Evolutionary conservation across 2,888 invertebrate species (phyloP).

Genomic region (Dioctria rufipes): DNA sequence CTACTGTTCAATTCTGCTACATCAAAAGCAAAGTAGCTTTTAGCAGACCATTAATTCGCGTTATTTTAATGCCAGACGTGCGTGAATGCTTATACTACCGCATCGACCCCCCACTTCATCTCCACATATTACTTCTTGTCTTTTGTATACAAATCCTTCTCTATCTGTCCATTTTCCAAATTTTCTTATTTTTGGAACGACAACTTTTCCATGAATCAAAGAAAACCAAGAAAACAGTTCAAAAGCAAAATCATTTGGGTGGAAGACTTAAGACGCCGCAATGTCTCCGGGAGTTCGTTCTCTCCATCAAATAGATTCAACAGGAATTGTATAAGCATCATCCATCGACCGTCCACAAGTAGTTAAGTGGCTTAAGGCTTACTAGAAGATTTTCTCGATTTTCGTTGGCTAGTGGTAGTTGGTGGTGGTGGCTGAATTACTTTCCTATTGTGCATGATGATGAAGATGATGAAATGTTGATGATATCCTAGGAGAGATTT

Average conservation of each 20-base stretch:
- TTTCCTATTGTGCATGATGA: not conserved
- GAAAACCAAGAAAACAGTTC: not conserved
- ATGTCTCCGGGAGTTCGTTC: not conserved
- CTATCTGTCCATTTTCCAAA: not conserved
- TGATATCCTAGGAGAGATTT: no score
- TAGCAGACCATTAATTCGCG: conserved; percentile 32
- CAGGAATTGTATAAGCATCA: no score
- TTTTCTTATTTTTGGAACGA: conserved; percentile 13
- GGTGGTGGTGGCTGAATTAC: not conserved
- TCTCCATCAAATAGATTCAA: not conserved
- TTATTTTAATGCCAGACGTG: conserved; percentile 30
- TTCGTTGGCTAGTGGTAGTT: not conserved
- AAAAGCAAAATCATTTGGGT: not conserved
- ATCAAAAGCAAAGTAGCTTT: conserved; percentile 24
- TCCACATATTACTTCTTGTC: not conserved
- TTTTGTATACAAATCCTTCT: not conserved
- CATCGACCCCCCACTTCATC: not conserved
- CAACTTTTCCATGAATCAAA: conserved; percentile 4
- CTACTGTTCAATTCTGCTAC: not conserved
- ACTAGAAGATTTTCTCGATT: not conserved
- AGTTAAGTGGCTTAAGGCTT: not conserved
- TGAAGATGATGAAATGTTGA: no score
- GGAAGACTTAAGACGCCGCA: not conserved
- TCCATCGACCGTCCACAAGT: not conserved
- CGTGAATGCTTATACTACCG: not conserved